Percentiles rank a stretch among this genome's conserved stretches.
phyloP scores from a whole-genome alignment of 2,797 vertebrate genomes.

The Microchirus variegatus region DNA sequence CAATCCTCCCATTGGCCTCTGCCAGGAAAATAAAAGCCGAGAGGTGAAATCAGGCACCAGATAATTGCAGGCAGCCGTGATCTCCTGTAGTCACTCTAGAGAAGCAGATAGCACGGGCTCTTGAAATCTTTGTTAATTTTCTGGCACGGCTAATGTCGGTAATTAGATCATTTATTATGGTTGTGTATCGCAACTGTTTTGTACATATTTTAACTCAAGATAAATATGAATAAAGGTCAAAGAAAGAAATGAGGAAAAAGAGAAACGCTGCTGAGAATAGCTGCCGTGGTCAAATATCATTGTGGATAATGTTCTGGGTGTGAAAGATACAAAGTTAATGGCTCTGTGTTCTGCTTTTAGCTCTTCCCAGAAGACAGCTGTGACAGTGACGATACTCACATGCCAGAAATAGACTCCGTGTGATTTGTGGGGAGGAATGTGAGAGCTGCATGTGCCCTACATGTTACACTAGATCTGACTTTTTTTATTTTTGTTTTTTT shows the following conservation, averaged over 20 bases:
- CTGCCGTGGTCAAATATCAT: not conserved
- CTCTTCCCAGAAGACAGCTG: constrained; percentile 60
- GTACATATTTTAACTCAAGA: not conserved
- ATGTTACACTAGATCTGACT: not conserved
- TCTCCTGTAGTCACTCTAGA: constrained; percentile 4
- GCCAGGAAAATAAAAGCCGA: constrained; percentile 18
- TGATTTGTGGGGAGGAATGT: constrained; percentile 17
- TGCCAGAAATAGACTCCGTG: constrained; percentile 50
- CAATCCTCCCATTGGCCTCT: constrained; percentile 15
- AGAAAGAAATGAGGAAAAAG: not conserved
- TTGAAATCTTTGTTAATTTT: constrained; percentile 3
- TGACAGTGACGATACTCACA: constrained; percentile 1
- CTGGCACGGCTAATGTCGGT: not conserved
- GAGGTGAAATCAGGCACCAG: constrained; percentile 6
- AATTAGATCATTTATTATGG: too few species aligned
- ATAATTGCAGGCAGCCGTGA: constrained; percentile 1
- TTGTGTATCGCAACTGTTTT: too few species aligned
- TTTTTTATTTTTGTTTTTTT: too few species aligned
- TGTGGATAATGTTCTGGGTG: not conserved
- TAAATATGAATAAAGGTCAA: too few species aligned
- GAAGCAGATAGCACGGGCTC: not conserved
- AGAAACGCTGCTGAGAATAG: not conserved
- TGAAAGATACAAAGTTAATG: constrained; percentile 24
- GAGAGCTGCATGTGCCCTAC: not conserved
- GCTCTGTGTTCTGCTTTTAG: constrained; percentile 45